These are phyloP conservation scores for Andricus quercusramuli DNA, from an alignment of 2,888 invertebrate genomes.

Conservation along the genomic window DNA sequence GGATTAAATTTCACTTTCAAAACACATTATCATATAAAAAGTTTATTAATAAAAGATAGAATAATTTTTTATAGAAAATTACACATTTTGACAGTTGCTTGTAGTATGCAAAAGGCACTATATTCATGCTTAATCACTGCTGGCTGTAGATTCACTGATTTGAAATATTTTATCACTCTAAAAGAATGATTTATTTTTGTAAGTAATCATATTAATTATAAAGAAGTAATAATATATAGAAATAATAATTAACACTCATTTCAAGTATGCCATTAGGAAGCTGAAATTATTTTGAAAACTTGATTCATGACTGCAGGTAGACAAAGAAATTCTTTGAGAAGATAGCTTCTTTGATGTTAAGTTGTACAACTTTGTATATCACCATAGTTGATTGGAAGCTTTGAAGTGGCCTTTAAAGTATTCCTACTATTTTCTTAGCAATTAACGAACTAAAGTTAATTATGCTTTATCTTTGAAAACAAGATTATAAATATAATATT, in stretches of 20 bases:
- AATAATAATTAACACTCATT: background rate
- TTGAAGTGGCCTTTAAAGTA: background rate
- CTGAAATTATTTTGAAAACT: background rate
- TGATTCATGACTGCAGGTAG: background rate
- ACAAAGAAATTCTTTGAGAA: background rate
- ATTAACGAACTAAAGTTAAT: background rate
- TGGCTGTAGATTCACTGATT: background rate
- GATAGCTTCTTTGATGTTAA: background rate
- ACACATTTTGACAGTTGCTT: background rate
- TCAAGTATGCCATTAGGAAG: background rate
- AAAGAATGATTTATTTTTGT: background rate
- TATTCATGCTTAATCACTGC: background rate
- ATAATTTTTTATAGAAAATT: background rate
- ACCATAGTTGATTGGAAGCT: background rate
- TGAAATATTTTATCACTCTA: background rate
- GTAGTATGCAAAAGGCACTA: background rate
- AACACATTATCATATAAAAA: background rate
- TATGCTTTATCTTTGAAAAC: background rate
- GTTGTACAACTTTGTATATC: background rate
- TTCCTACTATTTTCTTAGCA: background rate
- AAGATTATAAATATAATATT: background rate
- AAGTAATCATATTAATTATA: too few species aligned
- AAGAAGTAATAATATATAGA: too few species aligned
- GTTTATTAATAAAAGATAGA: background rate
- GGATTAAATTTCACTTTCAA: background rate